phyloP scores from a whole-genome alignment of 2,888 invertebrate species.

The Ligdia adustata region DNA sequence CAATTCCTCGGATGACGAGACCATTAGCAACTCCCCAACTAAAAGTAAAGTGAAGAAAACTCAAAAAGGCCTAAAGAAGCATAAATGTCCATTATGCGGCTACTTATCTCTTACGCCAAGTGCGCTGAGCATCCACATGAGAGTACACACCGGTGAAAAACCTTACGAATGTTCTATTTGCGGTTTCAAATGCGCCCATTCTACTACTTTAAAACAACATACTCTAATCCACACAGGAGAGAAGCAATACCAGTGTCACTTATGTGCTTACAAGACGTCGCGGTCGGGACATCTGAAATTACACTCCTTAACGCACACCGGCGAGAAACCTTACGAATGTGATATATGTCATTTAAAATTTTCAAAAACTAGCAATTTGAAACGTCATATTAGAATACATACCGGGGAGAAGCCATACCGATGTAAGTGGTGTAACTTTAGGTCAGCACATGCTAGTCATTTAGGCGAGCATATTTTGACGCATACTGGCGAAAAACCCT shows the following conservation, averaged over 20 bases:
- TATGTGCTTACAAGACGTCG: not conserved
- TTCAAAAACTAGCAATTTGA: not conserved
- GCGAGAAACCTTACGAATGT: too few species aligned
- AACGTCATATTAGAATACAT: not conserved
- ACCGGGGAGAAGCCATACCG: not conserved
- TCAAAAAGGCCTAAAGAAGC: too few species aligned
- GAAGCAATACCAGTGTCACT: not conserved
- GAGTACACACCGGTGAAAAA: too few species aligned
- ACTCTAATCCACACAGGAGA: not conserved
- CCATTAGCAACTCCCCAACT: too few species aligned
- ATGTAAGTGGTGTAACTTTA: not conserved
- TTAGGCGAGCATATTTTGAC: not conserved
- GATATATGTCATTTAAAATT: not conserved
- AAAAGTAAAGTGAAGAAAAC: too few species aligned
- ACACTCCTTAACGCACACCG: not conserved
- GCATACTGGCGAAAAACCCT: not conserved
- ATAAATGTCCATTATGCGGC: too few species aligned
- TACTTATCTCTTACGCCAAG: too few species aligned
- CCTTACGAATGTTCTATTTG: not conserved
- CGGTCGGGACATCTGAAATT: not conserved
- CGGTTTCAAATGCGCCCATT: not conserved
- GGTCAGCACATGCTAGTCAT: not conserved
- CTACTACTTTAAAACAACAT: not conserved
- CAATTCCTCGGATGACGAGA: too few species aligned
- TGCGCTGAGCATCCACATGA: too few species aligned